A percentile compares a stretch with the other conserved stretches of the same genome.
These are phyloP conservation scores for Ceraclea dissimilis DNA, from an alignment of 2,888 invertebrate genomes.

Conservation along the genomic window DNA sequence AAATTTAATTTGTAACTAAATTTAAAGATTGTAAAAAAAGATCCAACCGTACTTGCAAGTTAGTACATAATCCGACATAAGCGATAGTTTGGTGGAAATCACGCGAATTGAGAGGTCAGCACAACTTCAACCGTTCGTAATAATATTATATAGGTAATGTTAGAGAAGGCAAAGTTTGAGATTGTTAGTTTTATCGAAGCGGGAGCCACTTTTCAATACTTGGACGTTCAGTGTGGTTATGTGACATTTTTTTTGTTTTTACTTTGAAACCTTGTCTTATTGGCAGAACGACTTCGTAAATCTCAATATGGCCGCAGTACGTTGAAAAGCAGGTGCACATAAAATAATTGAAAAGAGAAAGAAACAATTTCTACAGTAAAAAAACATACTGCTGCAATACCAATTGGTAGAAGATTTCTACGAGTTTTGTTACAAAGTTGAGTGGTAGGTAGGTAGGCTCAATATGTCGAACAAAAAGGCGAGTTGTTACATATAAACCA, in stretches of 20 bases:
- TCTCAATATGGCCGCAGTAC: slow-evolving; percentile 1
- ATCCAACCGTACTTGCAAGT: no score
- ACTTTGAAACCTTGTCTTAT: slow-evolving; percentile 3
- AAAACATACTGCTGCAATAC: neutral
- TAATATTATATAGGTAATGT: no score
- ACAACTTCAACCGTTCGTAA: no score
- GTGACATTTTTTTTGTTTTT: slow-evolving; percentile 6
- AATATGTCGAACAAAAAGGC: neutral
- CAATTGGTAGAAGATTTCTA: neutral
- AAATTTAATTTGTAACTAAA: no score
- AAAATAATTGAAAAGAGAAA: slow-evolving; percentile 3
- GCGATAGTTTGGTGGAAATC: no score
- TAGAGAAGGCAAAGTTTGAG: no score
- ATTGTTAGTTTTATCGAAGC: neutral
- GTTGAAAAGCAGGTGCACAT: slow-evolving; percentile 3
- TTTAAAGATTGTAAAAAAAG: no score
- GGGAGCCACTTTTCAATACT: slow-evolving; percentile 2
- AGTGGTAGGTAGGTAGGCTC: no score
- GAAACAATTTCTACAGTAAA: neutral
- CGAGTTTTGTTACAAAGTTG: neutral
- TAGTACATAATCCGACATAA: no score
- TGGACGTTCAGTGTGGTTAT: neutral
- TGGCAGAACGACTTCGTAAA: slow-evolving; percentile 3
- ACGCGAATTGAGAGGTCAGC: no score
- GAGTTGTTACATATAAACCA: neutral